Percentiles rank a stretch among this genome's conserved stretches.
Evolutionary conservation across 2,113 vertebrate species (phyloP).

Genomic region (Ascaphus truei): DNA sequence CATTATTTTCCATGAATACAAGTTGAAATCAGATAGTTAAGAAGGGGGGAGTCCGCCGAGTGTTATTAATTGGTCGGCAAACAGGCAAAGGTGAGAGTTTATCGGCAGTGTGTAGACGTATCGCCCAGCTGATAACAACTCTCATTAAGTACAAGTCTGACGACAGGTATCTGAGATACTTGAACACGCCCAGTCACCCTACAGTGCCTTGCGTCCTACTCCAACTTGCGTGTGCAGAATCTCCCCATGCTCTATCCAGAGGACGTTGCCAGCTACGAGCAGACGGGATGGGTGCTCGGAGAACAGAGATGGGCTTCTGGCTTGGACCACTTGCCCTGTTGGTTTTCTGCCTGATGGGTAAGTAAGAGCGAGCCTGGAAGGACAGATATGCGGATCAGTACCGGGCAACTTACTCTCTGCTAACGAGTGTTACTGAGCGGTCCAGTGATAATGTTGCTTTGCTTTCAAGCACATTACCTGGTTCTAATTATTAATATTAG

Average conservation of each 20-base stretch:
- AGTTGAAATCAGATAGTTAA: too few species aligned
- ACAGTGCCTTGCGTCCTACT: not conserved
- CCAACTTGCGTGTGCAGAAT: not conserved
- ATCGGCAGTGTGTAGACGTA: not conserved
- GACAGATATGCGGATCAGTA: too few species aligned
- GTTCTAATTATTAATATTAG: too few species aligned
- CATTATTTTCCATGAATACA: too few species aligned
- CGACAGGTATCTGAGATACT: not conserved
- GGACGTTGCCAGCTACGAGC: not conserved
- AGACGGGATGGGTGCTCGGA: not conserved
- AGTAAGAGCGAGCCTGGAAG: too few species aligned
- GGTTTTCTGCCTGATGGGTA: not conserved
- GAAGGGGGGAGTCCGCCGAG: too few species aligned
- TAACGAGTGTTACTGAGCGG: too few species aligned
- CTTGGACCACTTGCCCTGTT: not conserved
- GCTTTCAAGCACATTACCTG: too few species aligned
- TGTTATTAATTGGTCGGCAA: slow-evolving; percentile 10
- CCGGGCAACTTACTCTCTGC: too few species aligned
- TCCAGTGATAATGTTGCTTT: too few species aligned
- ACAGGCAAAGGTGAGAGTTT: slow-evolving; percentile 10
- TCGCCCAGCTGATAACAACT: not conserved
- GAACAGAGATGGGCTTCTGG: not conserved
- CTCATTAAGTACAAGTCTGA: not conserved
- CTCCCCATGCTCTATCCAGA: not conserved
- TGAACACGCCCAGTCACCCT: too few species aligned